phyloP scores from a whole-genome alignment of 2,888 invertebrate genomes.

The Mythimna lalbum region DNA sequence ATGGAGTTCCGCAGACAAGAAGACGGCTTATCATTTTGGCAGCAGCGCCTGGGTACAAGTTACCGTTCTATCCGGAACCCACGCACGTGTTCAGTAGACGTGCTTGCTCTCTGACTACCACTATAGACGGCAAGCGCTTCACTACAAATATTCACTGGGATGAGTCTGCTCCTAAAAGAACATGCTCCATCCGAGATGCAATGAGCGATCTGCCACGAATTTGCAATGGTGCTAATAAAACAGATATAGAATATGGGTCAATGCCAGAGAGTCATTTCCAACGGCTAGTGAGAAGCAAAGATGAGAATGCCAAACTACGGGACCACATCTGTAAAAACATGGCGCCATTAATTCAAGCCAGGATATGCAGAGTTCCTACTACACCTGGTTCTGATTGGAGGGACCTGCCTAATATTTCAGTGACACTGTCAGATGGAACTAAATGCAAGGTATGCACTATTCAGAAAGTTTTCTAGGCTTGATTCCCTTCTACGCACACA shows the following conservation, averaged over 20 bases:
- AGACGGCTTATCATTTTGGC: slow-evolving; percentile 95
- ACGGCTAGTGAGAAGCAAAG: slow-evolving; percentile 91
- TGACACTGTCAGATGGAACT: slow-evolving; percentile 93
- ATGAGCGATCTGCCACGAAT: slow-evolving; percentile 95
- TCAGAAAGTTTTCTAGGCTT: not conserved
- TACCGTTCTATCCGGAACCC: slow-evolving; percentile 95
- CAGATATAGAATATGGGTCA: slow-evolving; percentile 93
- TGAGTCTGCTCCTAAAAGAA: slow-evolving; percentile 94
- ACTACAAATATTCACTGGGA: slow-evolving; percentile 91
- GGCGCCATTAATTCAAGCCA: slow-evolving; percentile 94
- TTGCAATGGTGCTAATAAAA: slow-evolving; percentile 92
- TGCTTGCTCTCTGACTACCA: slow-evolving; percentile 91
- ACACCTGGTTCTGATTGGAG: slow-evolving; percentile 96
- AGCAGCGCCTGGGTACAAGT: slow-evolving; percentile 94
- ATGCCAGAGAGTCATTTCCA: slow-evolving; percentile 95
- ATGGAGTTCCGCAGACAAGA: slow-evolving; percentile 96
- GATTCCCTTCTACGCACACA: too few species aligned
- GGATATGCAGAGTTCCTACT: slow-evolving; percentile 94
- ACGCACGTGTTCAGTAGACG: slow-evolving; percentile 94
- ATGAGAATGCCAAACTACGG: slow-evolving; percentile 89
- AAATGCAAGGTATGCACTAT: slow-evolving; percentile 86
- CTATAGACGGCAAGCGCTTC: slow-evolving; percentile 87
- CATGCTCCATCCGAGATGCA: slow-evolving; percentile 95
- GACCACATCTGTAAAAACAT: slow-evolving; percentile 97
- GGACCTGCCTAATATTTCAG: slow-evolving; percentile 94